Evolutionary conservation across 2,888 invertebrate genomes (phyloP).

Genomic region (Pristionchus entomophagus): DNA sequence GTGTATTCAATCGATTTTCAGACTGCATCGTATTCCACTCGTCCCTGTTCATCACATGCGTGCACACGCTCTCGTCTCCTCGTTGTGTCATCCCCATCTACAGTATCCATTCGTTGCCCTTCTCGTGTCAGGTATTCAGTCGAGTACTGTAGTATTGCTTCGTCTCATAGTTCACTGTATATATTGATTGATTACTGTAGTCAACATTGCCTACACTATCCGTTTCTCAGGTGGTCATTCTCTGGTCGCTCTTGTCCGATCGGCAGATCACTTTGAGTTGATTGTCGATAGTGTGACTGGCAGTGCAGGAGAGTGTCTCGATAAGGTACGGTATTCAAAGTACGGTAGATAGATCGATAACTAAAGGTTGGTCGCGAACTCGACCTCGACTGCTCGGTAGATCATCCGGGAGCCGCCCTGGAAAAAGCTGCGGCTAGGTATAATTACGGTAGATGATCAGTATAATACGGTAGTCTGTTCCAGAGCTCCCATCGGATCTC

Average conservation of each 20-base stretch:
- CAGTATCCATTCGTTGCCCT: constrained; percentile 69
- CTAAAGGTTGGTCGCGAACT: constrained; percentile 28
- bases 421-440: constrained; percentile 58
- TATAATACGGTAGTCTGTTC: not conserved
- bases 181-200: not conserved
- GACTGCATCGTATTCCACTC: constrained; percentile 80
- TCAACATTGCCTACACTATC: not conserved
- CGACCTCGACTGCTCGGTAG: not conserved
- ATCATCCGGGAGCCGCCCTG: constrained; percentile 59
- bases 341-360: not conserved
- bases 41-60: constrained; percentile 99
- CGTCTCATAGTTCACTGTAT: not conserved
- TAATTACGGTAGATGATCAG: not conserved
- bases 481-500: not conserved
- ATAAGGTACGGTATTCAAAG: constrained; percentile 58
- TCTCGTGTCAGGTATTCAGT: constrained; percentile 63
- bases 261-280: constrained; percentile 60
- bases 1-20: too few species aligned
- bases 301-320: constrained; percentile 71
- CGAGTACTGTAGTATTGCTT: not conserved
- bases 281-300: constrained; percentile 57
- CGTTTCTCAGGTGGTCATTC: constrained; percentile 68
- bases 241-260: constrained; percentile 60
- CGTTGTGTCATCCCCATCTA: constrained; percentile 80
- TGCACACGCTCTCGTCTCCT: constrained; percentile 91